Evolutionary conservation across 2,113 vertebrate genomes (phyloP).

Genomic region (Egretta garzetta): DNA sequence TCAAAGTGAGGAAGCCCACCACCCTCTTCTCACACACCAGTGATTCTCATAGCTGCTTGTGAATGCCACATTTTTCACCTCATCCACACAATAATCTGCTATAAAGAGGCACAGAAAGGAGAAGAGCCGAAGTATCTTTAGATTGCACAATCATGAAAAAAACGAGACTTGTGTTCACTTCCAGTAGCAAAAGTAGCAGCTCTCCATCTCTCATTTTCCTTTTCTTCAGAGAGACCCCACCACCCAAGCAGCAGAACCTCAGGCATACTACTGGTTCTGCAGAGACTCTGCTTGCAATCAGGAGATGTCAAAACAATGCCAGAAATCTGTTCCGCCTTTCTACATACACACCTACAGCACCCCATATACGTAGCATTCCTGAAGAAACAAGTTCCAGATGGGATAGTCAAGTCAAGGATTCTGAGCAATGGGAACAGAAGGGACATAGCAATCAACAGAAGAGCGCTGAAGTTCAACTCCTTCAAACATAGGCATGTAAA

Average conservation of each 20-base stretch:
- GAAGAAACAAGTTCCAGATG: not conserved
- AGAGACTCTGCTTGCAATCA: not conserved
- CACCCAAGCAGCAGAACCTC: not conserved
- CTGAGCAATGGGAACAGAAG: not conserved
- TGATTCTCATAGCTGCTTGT: not conserved
- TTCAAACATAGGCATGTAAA: not conserved
- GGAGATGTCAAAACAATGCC: not conserved
- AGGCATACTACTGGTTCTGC: not conserved
- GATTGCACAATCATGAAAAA: not conserved
- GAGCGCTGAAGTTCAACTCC: not conserved
- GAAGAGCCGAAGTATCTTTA: not conserved
- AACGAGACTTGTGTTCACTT: not conserved
- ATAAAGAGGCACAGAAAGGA: not conserved
- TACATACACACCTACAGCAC: not conserved
- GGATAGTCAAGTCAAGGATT: not conserved
- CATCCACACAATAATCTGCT: not conserved
- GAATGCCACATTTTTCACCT: not conserved
- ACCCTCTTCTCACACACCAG: not conserved
- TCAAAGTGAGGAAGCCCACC: not conserved
- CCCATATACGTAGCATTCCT: not conserved
- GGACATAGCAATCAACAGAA: not conserved
- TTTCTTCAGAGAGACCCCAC: not conserved
- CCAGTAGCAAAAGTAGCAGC: not conserved
- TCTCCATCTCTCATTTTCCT: not conserved
- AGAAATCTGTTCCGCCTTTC: not conserved